Percentiles rank a stretch among this genome's conserved stretches.
These are phyloP conservation scores for Coregonus suidteri DNA, from an alignment of 2,797 vertebrate species.

Conservation along the genomic window DNA sequence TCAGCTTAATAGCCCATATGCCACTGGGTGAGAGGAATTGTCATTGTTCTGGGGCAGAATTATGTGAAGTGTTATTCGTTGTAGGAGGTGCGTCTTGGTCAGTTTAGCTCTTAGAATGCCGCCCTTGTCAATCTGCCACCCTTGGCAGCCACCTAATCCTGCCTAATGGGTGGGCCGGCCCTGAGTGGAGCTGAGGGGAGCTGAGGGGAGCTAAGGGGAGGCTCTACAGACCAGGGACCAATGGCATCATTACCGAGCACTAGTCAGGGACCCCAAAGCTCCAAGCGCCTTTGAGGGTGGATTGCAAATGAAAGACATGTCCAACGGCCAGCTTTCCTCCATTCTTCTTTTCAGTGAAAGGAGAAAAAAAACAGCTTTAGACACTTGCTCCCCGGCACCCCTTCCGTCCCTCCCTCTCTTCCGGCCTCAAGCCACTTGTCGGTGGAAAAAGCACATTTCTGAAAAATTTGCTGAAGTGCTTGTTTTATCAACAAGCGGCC, in stretches of 20 bases:
- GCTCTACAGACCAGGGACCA: not conserved
- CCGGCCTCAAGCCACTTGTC: constrained; percentile 79
- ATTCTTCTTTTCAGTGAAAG: constrained; percentile 71
- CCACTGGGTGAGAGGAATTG: too few species aligned
- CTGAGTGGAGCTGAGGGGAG: not conserved
- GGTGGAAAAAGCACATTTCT: constrained; percentile 77
- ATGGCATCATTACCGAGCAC: constrained; percentile 44
- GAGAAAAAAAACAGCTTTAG: constrained; percentile 64
- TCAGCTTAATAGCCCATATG: too few species aligned
- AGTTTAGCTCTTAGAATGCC: too few species aligned
- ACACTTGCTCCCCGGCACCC: constrained; percentile 60
- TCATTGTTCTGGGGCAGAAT: too few species aligned
- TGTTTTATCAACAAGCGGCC: constrained; percentile 67
- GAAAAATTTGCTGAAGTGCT: constrained; percentile 70
- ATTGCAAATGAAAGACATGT: constrained; percentile 78
- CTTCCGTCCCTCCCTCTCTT: constrained; percentile 67
- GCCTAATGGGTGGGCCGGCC: too few species aligned
- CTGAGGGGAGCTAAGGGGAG: not conserved
- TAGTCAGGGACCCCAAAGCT: constrained; percentile 61
- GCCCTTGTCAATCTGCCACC: too few species aligned
- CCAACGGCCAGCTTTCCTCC: constrained; percentile 73
- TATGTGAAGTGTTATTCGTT: too few species aligned
- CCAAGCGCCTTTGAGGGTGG: constrained; percentile 72
- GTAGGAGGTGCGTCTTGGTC: too few species aligned
- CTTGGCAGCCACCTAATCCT: too few species aligned